Evolutionary conservation across 2,888 invertebrate genomes (phyloP), one percentile per base, ranked within the genome.

Genomic region (Bombylius discolor): DNA sequence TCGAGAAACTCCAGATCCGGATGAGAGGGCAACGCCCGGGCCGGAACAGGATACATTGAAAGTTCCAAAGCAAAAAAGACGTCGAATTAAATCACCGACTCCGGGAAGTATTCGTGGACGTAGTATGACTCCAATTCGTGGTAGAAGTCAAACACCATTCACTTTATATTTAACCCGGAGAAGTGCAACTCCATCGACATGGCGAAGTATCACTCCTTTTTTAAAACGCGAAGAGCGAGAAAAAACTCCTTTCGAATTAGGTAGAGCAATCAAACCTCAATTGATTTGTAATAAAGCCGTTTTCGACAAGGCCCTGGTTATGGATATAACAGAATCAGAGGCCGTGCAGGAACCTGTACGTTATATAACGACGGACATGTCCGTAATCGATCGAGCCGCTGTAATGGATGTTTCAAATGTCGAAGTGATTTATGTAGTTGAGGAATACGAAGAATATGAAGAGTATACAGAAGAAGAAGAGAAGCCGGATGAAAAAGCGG

Each of bases 341-440:
- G 58, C 59, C 11, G 6, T 42, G 5, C 73, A 69, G 49, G 62
- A 64, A 56, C 72, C 73, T 56, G 70, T 72, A 52, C 73, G 73
- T 70, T 74, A 71, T 63, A 73, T 74, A 71, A 72, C 74, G 49
- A 70, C 73, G 23, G 73, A 74, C 63, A 60, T 73, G 58, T 74
- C 73, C 55, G 74, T 74, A 55, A 73, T 74, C 59, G 74, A 74
- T 68, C 71, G 73, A 60, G 74, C 74, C 60, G 70, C 71, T 60
- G 73, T 74, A 62, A 74, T 74, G 74, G 74, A 74, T 62, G 70
- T 74, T 52, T 74, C 74, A 46, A 74, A 73, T 65, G 72, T 73
- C 64, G 74, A 73, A 68, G 72, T 73, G 64, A 73, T 73, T 53
- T 74, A 74, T 61, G 70, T 73, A 39, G 73, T 74, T 32, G 74